Base-by-base conservation (phyloP, 2,888 invertebrate genomes). In the Eristalis intricaria region DNA sequence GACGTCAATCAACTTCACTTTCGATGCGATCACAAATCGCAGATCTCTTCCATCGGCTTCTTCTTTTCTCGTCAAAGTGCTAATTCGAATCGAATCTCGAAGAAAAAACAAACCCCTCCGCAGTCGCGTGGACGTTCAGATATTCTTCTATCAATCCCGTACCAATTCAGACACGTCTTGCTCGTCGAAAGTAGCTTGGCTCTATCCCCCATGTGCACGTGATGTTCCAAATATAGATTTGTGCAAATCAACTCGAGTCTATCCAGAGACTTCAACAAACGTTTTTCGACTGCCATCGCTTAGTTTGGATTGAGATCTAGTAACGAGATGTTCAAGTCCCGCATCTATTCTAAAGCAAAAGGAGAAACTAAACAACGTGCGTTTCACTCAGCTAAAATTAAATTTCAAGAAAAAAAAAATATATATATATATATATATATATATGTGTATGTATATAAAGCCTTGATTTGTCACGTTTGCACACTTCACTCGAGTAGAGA, bases 271-370 rank as follows among this genome's bases (percentile, higher is more conserved):
- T 38, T 71, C 40, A 23, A 56, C 35, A 23, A 56, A 50, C 43
- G 23, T 65, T 35, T 50, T 22, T 32, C n/a, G 5, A 38, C 19
- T 29, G 19, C 38, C 23, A 23, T 23, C 58, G 10, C 7, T 75
- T 66, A 75, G 75, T 75, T 58, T 38, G 38, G 60, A n/a, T n/a
- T 40, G 40, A 75, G 66, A 66, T 38, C 65, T 66, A 13, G 56
- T 56, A 23, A 50, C 29, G 66, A 66, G 35, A 56, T 23, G 71
- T 43, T 43, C 5, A 43, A 15, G n/a, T 29, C 40, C 8, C 38
- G 1, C 29, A 29, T 35, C 35, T 10, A 8, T 58, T 15, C 43
- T 8, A 66, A 29, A 26, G 15, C 38, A 38, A 19, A 2, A 2
- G 38, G 60, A 7, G 26, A 60, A 60, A 60, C 22, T 13, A 26